phyloP scores from a whole-genome alignment of 2,113 vertebrate genomes.

The Ameiurus melas region DNA sequence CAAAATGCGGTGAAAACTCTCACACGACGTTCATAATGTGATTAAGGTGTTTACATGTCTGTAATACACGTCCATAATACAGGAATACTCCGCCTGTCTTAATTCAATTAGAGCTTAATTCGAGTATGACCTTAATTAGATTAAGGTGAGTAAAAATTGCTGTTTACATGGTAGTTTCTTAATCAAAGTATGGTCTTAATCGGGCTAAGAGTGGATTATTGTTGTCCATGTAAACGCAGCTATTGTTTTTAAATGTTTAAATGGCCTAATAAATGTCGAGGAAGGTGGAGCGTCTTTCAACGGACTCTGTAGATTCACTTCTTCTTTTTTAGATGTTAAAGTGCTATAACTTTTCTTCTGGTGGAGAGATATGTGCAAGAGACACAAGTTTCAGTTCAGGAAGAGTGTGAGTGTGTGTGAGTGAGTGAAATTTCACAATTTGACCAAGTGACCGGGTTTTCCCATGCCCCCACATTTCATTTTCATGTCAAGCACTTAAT shows the following conservation, averaged over 20 bases:
- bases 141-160: too few relatives aligned
- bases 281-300: not conserved
- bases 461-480: not conserved
- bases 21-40: too few relatives aligned
- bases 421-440: not conserved
- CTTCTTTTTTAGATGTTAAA: not conserved
- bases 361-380: not conserved
- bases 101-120: too few relatives aligned
- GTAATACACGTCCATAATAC: too few relatives aligned
- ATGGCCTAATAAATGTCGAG: not conserved
- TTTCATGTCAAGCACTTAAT: not conserved
- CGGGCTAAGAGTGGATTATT: too few relatives aligned
- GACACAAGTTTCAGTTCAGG: not conserved
- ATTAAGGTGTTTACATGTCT: too few relatives aligned
- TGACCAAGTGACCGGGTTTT: not conserved
- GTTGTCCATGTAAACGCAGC: too few relatives aligned
- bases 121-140: too few relatives aligned
- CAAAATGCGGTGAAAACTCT: too few relatives aligned
- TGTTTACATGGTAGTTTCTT: too few relatives aligned
- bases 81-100: too few relatives aligned
- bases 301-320: not conserved
- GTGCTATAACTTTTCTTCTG: not conserved
- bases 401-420: not conserved
- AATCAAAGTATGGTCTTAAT: too few relatives aligned
- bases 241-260: conserved; percentile 2